phyloP scores from a whole-genome alignment of 1,140 invertebrate species.

The roundworm (Caenorhabditis elegans) region WBcel235 BX284606.5:4391001-4391500 shows the following conservation, averaged over 20 bases:
- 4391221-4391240: constrained; percentile 94
- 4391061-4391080: constrained; percentile 94
- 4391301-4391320: constrained; percentile 98
- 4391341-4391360: constrained; percentile 79
- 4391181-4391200: not conserved
- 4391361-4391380: constrained; percentile 67
- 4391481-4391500: constrained; percentile 98
- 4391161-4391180: constrained; percentile 93
- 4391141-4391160: constrained; percentile 97
- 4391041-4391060: constrained; percentile 98
- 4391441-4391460: constrained; percentile 99
- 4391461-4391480: constrained; percentile 98
- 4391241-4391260: constrained; percentile 97
- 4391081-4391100: constrained; percentile 99
- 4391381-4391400: not conserved
- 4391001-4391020: not conserved
- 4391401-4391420: constrained; percentile 56
- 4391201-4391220: constrained; percentile 49
- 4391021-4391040: constrained; percentile 75
- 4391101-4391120: constrained; percentile 97
- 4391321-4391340: constrained; percentile 93
- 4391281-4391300: constrained; percentile 99
- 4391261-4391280: constrained; percentile 99
- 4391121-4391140: constrained; percentile 98
- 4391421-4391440: constrained; percentile 91